Evolutionary conservation across 2,113 vertebrate genomes (phyloP).

Genomic region (Peromyscus californicus): DNA sequence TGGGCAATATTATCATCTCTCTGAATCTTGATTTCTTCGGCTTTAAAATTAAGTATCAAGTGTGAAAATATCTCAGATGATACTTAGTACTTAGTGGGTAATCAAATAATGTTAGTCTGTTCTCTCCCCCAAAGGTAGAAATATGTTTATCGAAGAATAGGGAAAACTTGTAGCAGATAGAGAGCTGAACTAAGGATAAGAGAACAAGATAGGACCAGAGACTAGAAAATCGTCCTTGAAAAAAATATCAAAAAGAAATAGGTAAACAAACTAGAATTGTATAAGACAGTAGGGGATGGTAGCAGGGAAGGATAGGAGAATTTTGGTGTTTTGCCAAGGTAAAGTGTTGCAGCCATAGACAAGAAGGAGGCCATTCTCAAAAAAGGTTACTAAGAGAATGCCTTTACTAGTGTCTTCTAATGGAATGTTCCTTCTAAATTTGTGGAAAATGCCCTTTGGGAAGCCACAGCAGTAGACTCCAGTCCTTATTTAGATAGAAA

Average conservation of each 20-base stretch:
- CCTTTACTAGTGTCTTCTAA: constrained; percentile 36
- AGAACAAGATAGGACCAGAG: background rate
- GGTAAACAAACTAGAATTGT: constrained; percentile 5
- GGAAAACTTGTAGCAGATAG: background rate
- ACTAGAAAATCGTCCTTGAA: background rate
- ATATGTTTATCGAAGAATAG: background rate
- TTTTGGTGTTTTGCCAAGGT: constrained; percentile 2
- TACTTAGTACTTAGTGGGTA: background rate
- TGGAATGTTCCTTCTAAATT: constrained; percentile 57
- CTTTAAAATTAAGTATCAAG: background rate
- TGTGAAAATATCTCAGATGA: background rate
- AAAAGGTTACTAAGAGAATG: constrained; percentile 15
- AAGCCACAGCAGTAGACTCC: constrained; percentile 29
- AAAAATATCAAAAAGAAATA: background rate
- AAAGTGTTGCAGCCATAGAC: background rate
- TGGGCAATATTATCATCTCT: background rate
- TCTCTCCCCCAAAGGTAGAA: background rate
- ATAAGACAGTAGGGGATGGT: background rate
- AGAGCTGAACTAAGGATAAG: background rate
- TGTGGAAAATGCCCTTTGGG: constrained; percentile 73
- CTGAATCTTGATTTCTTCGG: constrained; percentile 20
- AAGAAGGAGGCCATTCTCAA: constrained; percentile 24
- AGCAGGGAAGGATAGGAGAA: background rate
- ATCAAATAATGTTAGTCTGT: background rate
- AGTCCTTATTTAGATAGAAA: constrained; percentile 57